These are phyloP conservation scores for Lypha dubia DNA, from an alignment of 2,888 invertebrate genomes.

Conservation along the genomic window DNA sequence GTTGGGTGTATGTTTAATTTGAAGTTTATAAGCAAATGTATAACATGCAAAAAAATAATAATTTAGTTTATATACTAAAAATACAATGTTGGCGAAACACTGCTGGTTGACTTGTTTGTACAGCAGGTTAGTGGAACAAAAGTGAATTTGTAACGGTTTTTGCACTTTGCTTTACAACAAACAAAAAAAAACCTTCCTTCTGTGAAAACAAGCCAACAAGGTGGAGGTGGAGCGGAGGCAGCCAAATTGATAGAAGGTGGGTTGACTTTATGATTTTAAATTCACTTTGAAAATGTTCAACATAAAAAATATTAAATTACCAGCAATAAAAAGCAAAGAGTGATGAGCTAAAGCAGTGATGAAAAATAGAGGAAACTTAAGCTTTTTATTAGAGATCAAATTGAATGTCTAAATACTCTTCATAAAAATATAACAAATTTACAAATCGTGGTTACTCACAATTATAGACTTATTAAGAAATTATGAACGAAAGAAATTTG, in stretches of 20 bases:
- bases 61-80: conserved; percentile 32
- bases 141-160: conserved; percentile 72
- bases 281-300: conserved; percentile 29
- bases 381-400: conserved; percentile 16
- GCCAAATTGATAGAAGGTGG: not conserved
- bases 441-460: not conserved
- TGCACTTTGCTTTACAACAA: conserved; percentile 48
- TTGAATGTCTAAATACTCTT: not conserved
- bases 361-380: not conserved
- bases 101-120: conserved; percentile 7
- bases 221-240: not conserved
- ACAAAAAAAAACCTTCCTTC: not conserved
- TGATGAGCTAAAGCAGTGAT: not conserved
- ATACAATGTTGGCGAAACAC: conserved; percentile 19
- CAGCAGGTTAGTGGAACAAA: conserved; percentile 72
- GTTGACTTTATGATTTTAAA: conserved; percentile 21
- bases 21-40: conserved; percentile 66
- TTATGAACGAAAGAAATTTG: no score
- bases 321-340: conserved; percentile 29
- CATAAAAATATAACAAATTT: conserved; percentile 15
- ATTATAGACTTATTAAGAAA: not conserved
- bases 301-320: conserved; percentile 58
- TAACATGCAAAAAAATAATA: conserved; percentile 39
- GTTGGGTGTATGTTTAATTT: conserved; percentile 47
- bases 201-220: not conserved